A percentile compares a stretch with the other conserved stretches of the same genome.
These are phyloP conservation scores for Zalophus californianus DNA, from an alignment of 2,797 vertebrate species.

Conservation along the genomic window DNA sequence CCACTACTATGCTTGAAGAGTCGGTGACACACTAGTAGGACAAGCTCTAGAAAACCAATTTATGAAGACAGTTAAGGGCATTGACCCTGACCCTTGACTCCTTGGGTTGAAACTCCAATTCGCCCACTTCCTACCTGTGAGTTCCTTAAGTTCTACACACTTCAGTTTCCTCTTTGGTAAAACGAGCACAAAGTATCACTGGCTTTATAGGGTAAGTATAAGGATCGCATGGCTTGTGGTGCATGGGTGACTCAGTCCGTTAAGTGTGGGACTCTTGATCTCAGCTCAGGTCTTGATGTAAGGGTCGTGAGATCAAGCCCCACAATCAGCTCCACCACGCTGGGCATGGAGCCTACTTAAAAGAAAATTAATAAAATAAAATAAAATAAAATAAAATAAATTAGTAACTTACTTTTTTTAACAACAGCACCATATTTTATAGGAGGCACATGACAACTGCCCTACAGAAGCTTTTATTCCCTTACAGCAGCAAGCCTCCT, in stretches of 20 bases:
- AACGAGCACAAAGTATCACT: no score
- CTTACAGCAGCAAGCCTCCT: background rate
- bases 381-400: no score
- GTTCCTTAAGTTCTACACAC: background rate
- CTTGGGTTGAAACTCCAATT: background rate
- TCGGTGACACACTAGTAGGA: no score
- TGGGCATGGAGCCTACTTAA: no score
- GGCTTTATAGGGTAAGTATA: background rate
- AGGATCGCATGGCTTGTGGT: background rate
- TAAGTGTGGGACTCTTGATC: background rate
- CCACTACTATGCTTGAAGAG: background rate
- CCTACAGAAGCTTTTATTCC: no score
- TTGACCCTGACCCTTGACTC: background rate
- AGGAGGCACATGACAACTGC: background rate
- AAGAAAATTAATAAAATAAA: no score
- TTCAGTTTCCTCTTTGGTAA: background rate
- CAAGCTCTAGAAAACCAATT: background rate
- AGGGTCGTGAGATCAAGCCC: no score
- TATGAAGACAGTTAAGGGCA: accelerated
- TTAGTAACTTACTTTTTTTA: background rate
- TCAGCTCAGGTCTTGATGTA: no score
- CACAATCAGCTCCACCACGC: no score
- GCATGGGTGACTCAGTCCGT: background rate
- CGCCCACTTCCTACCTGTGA: background rate
- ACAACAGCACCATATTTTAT: accelerated